Evolutionary conservation across 2,797 vertebrate species (phyloP), one percentile per base, ranked within the genome.

Genomic region (Sciaenops ocellatus): DNA sequence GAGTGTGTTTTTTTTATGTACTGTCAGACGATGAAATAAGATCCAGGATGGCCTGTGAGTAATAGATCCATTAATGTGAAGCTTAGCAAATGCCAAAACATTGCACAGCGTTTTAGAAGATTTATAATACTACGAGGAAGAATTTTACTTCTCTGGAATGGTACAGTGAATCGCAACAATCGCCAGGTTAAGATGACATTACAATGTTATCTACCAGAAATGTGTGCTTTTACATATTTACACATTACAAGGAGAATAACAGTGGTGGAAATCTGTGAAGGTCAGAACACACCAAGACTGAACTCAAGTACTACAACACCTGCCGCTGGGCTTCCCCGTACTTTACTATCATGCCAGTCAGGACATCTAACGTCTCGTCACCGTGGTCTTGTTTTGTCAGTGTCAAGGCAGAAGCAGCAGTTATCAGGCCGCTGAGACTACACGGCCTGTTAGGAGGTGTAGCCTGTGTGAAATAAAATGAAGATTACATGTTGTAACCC

Each of bases 401-500:
- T 63, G 67, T 84, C 75, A 56, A 67, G 60, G 48, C 66, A 78
- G 75, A 38, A 12, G 54, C 59, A 64, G 59, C 57, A n/a, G 48
- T 83, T 38, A 79, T 55, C 51, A 18, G 44, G 54, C 48, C 78
- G 46, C 47, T 11, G n/a, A 71, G 56, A 72, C 76, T 26, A 65
- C 52, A 51, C 41, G 57, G 64, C 13, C 51, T 54, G 80, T 79
- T 30, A 73, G 73, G 66, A 57, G 73, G 77, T 65, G 65, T 69
- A 70, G 68, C 47, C 70, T 50, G 42, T 48, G 80, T 62, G 69
- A 86, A 87, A 83, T 80, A 73, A 88, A 88, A 88, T 54, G 47
- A 78, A 81, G 83, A 89, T 90, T 84, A 89, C 70, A 86, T 56
- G 74, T 75, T 84, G 71, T 87, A 85, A 87, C 60, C 75, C 48